Base-by-base conservation (phyloP, 2,113 vertebrate genomes). In the Triplophysa tibetana region DNA sequence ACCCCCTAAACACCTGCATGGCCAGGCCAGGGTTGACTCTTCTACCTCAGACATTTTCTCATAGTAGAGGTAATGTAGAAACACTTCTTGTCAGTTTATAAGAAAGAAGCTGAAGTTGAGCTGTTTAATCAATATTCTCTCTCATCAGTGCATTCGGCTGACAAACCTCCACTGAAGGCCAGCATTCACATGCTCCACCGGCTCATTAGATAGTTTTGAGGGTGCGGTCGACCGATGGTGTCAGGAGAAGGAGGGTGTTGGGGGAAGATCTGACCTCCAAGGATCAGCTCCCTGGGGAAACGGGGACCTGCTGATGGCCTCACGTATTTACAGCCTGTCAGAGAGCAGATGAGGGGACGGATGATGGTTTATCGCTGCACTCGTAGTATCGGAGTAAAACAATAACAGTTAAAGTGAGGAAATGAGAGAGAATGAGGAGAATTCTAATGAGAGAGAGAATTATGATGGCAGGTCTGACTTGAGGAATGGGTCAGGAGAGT, bases 161-260 rank as follows among this genome's bases (percentile, higher is more conserved):
- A 83, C 56, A 54, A 86, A 81, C 82, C 81, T 84, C 84, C 63
- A 80, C 81, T 56, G 87, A 89, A 89, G 90, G 89, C 86, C 89
- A 90, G 78, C 17, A 70, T 76, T 17, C 79, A 74, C 85, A 84
- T 63, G 70, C 79, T 85, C 89, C 88, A 89, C 86, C 82, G 87
- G 88, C 90, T 92, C 90, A 89, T 92, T 92, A 93, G 90, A 90
- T 90, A 90, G 90, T 91, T 92, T 89, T 85, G 83, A 81, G 85
- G 89, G 75, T 82, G 84, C 63, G 79, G 77, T 16, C 61, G 70
- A 63, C 83, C 75, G 63, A 63, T 69, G 66, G 83, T 63, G 83
- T 83, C 16, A 14, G 65, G 81, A 86, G 85, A 87, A 81, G 81
- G 68, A 81, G 86, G 78, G 33, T 52, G 63, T 9, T 45, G 70